Percentiles rank a stretch among this genome's conserved stretches.
Conservation (phyloP, 2,888 invertebrate species). For the Vesta saturnalis region DNA sequence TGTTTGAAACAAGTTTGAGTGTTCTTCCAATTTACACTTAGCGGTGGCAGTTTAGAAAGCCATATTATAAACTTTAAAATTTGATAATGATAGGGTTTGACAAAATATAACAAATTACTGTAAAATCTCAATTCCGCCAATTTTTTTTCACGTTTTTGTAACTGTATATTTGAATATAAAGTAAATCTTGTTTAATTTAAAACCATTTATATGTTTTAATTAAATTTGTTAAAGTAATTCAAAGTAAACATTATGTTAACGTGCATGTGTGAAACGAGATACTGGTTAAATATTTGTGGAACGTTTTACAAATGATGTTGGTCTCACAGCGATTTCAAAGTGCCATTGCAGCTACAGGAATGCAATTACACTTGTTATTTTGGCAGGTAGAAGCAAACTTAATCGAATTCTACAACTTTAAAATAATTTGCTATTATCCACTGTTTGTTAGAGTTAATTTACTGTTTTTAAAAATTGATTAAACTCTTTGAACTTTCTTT, state of each 20-base stretch:
- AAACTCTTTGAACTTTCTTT: background rate
- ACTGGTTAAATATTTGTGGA: constrained; percentile 48
- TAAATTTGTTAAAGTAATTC: constrained; percentile 3
- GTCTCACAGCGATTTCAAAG: constrained; percentile 34
- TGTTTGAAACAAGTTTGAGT: constrained; percentile 46
- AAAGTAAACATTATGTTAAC: constrained; percentile 18
- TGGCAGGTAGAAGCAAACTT: constrained; percentile 40
- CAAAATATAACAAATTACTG: constrained; percentile 25
- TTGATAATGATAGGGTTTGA: constrained; percentile 16
- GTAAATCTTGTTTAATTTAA: constrained; percentile 10
- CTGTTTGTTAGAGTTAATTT: background rate
- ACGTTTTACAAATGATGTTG: constrained; percentile 48
- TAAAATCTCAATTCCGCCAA: background rate
- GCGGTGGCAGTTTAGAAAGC: constrained; percentile 43
- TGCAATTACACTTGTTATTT: constrained; percentile 47
- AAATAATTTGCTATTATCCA: constrained; percentile 16
- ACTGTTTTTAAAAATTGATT: background rate
- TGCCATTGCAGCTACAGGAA: constrained; percentile 43
- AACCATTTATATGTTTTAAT: constrained; percentile 11
- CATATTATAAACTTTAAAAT: constrained; percentile 38
- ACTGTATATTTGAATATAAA: background rate
- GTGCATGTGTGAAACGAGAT: constrained; percentile 31
- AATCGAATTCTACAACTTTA: constrained; percentile 33
- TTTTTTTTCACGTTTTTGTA: background rate
- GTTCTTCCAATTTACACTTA: constrained; percentile 45